Conservation (phyloP, 2,888 invertebrate genomes). For the Hemithea aestivaria region DNA sequence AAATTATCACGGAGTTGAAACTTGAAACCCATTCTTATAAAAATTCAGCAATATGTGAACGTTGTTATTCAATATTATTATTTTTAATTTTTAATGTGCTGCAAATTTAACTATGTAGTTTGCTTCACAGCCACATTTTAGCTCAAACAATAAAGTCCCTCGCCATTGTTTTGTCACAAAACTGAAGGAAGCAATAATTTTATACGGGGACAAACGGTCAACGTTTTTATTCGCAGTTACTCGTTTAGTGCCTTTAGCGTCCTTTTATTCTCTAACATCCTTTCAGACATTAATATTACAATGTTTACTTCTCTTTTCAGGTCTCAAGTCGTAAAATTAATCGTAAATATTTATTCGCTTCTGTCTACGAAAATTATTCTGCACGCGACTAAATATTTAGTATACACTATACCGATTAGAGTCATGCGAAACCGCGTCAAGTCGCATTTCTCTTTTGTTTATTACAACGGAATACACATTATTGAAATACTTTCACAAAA, state of each 20-base stretch:
- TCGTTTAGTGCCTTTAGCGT: slow-evolving; percentile 21
- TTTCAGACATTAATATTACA: slow-evolving; percentile 30
- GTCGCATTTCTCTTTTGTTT: slow-evolving; percentile 43
- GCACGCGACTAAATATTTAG: slow-evolving; percentile 66
- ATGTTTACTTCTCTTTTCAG: slow-evolving; percentile 28
- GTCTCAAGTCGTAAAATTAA: slow-evolving; percentile 40
- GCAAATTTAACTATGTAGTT: background rate
- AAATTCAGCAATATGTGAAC: no score
- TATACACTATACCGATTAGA: slow-evolving; percentile 41
- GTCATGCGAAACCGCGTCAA: slow-evolving; percentile 52
- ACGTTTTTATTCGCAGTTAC: slow-evolving; percentile 23
- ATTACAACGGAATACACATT: slow-evolving; percentile 31
- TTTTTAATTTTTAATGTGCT: no score
- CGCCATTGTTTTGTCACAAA: slow-evolving; percentile 4
- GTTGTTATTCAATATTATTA: no score
- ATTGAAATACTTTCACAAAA: slow-evolving; percentile 16
- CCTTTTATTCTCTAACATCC: slow-evolving; percentile 17
- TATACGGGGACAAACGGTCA: slow-evolving; percentile 16
- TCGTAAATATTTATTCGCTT: slow-evolving; percentile 49
- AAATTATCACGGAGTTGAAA: no score
- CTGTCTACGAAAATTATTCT: slow-evolving; percentile 41
- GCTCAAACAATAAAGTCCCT: background rate
- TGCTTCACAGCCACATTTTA: background rate
- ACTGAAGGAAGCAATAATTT: slow-evolving; percentile 19
- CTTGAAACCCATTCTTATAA: no score